These are phyloP conservation scores for Aurelia sp. DNA, from an alignment of 30 jellyfish, hydroid and myxozoan species.

Conservation along the genomic window DNA sequence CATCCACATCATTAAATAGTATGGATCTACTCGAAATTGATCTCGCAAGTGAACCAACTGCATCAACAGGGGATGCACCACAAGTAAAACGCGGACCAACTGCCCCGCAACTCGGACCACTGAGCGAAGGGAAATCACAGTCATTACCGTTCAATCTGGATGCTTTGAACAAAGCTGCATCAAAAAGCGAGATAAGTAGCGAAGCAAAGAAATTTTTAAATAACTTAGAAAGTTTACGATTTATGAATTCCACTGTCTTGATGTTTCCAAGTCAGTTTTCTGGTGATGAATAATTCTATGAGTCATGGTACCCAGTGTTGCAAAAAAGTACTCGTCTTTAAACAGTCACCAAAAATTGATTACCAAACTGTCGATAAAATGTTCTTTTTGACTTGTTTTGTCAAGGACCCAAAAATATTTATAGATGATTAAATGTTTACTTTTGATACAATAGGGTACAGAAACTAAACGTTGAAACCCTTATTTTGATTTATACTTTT, in stretches of 20 bases:
- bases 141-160: conserved; percentile 54
- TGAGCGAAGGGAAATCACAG: conserved; percentile 2
- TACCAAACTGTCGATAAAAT: no score
- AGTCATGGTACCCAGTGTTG: no score
- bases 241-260: conserved; percentile 53
- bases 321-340: no score
- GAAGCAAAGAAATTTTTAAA: conserved; percentile 50
- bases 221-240: conserved; percentile 40
- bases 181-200: conserved; percentile 11
- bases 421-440: no score
- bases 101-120: background rate
- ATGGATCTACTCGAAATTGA: conserved; percentile 28
- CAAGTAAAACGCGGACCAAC: conserved; percentile 1
- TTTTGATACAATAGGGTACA: no score
- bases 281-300: background rate
- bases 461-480: no score
- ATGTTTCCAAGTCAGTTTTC: conserved; percentile 71
- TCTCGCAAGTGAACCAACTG: background rate
- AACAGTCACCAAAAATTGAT: no score
- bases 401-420: no score
- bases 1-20: conserved; percentile 14
- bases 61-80: background rate
- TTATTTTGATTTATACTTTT: no score
- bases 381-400: no score
- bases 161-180: conserved; percentile 23